Base-by-base conservation (phyloP, 2,797 vertebrate species). In the Thamnophis elegans region DNA sequence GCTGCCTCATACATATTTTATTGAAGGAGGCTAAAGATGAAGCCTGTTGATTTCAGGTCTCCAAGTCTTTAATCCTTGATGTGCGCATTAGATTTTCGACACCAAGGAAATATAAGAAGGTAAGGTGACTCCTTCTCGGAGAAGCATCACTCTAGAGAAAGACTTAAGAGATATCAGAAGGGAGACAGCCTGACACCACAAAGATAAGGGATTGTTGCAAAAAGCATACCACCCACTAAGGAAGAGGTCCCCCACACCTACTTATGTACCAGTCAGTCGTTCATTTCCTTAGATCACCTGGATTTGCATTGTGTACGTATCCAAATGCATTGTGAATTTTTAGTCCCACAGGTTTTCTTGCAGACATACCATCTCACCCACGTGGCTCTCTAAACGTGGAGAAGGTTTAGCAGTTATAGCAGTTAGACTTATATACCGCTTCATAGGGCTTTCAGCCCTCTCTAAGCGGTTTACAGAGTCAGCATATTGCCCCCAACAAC, bases 121-220 rank as follows among this genome's bases (percentile, higher is more conserved):
- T 97, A 96, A 96, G 88, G 91, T 96, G 96, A 97, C 93, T 95
- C 97, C 96, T 93, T 94, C 92, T 94, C 91, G 95, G 94, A 90
- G 91, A 92, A 93, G 93, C 94, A 93, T 93, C 95, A 93, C 54
- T 93, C 68, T 9, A 89, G 94, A 92, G 95, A 96, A 94, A 89
- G 90, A 94, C 60, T 95, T 56, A 0, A n/a, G 2, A 91, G 94
- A 28, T 94, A 56, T 82, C 93, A 92, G 25, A 94, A 93, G 85
- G 42, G 58, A 62, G 2, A 53, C 65, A 68, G 78, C 96, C 95
- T 2, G 0, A 68, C 96, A 73, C 95, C 95, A 94, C 91, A 7
- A 42, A 62, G 0, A 0, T 92, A n/a, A 78, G 53, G 51, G 0
- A 2, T 2, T 5, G 47, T 91, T 55, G 42, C 11, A 22, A 92